Percentiles rank a stretch among this genome's conserved stretches.
Evolutionary conservation across 2,113 vertebrate species (phyloP).

Genomic region (Rhinogobius similis): DNA sequence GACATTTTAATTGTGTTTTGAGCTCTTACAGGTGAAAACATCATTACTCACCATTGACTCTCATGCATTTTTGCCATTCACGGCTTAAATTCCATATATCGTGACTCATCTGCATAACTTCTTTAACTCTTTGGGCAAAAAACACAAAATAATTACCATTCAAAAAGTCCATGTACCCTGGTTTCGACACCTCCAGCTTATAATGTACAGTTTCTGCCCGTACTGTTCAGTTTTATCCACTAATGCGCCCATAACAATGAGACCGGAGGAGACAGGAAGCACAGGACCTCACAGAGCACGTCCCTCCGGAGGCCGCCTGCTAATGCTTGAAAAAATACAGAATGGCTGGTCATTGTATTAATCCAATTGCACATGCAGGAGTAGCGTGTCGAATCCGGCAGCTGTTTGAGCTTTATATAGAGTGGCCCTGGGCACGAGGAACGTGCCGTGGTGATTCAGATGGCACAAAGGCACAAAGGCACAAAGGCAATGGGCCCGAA

Average conservation of each 20-base stretch:
- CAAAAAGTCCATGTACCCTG: too few species aligned
- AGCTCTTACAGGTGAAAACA: too few species aligned
- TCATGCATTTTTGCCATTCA: too few species aligned
- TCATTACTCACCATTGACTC: too few species aligned
- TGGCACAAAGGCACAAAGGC: constrained; percentile 59
- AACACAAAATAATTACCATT: too few species aligned
- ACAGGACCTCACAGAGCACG: constrained; percentile 46
- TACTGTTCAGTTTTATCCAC: not conserved
- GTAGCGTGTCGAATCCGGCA: constrained; percentile 70
- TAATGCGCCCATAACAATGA: constrained; percentile 38
- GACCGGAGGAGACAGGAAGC: constrained; percentile 50
- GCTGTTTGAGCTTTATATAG: constrained; percentile 66
- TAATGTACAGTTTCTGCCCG: not conserved
- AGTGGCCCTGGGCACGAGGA: constrained; percentile 57
- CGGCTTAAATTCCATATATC: too few species aligned
- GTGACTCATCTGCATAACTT: too few species aligned
- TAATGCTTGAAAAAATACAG: constrained; percentile 2
- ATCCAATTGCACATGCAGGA: constrained; percentile 55
- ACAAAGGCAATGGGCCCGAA: constrained; percentile 55
- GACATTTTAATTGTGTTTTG: too few species aligned
- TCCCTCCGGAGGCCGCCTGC: constrained; percentile 43
- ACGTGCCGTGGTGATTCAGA: constrained; percentile 62
- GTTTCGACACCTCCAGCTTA: too few species aligned
- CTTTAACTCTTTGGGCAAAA: too few species aligned
- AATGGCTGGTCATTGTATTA: constrained; percentile 55